phyloP scores from a whole-genome alignment of 2,113 vertebrate species.

The Atractosteus spatula region DNA sequence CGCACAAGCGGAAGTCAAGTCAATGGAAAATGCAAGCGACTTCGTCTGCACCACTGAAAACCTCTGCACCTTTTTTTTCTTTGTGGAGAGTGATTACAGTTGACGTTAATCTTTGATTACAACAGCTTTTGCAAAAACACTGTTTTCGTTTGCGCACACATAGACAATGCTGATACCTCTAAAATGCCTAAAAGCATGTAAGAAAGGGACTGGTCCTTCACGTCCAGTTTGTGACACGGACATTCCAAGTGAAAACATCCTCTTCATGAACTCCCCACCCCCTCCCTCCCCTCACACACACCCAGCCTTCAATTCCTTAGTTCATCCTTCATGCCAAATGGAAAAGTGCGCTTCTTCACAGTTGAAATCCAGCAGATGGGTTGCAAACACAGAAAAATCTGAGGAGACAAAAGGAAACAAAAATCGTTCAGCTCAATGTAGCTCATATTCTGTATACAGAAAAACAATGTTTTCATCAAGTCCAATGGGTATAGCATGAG shows the following conservation, averaged over 20 bases:
- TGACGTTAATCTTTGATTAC: constrained; percentile 66
- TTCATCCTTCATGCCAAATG: constrained; percentile 54
- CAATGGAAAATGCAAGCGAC: constrained; percentile 57
- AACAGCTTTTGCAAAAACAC: constrained; percentile 50
- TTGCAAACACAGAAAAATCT: constrained; percentile 15
- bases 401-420: constrained; percentile 4
- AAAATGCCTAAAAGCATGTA: constrained; percentile 21
- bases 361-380: constrained; percentile 22
- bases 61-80: background rate
- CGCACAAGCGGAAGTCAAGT: constrained; percentile 60
- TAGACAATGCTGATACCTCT: constrained; percentile 48
- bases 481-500: too few relatives aligned
- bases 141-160: constrained; percentile 54
- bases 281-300: constrained; percentile 31
- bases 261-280: constrained; percentile 25
- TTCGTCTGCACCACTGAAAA: too few relatives aligned
- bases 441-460: too few relatives aligned
- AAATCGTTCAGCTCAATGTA: background rate
- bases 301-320: constrained; percentile 26
- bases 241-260: constrained; percentile 11
- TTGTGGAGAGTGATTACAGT: constrained; percentile 54
- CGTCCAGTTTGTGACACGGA: constrained; percentile 38
- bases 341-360: constrained; percentile 23
- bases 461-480: too few relatives aligned
- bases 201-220: constrained; percentile 57